Evolutionary conservation across 1,140 invertebrate genomes (phyloP).

Genomic region (Aphis gossypii): DNA sequence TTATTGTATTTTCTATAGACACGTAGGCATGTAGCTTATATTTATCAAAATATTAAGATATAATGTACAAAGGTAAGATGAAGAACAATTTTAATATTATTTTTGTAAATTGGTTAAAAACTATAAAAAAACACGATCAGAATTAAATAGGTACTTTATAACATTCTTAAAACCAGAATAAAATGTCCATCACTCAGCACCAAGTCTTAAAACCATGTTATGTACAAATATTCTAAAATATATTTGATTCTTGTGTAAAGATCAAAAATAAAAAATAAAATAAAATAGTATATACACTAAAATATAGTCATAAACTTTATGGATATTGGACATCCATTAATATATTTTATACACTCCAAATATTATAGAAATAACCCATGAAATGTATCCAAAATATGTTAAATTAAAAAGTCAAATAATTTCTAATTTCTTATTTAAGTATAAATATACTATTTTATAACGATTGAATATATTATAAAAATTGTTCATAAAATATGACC

Average conservation of each 20-base stretch:
- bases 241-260: neutral
- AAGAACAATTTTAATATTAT: neutral
- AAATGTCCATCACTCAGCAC: neutral
- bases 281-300: neutral
- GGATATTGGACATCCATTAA: neutral
- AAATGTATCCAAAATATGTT: neutral
- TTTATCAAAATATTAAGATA: neutral
- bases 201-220: neutral
- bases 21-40: neutral
- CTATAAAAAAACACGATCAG: neutral
- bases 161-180: neutral
- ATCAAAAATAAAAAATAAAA: neutral
- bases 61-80: neutral
- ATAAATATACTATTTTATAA: too few species aligned
- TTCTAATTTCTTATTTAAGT: neutral
- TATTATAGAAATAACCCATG: neutral
- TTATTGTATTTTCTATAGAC: neutral
- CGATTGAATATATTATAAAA: neutral
- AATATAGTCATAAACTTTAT: neutral
- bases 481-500: neutral
- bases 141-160: neutral
- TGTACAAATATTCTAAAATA: neutral
- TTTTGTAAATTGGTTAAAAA: neutral
- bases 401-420: neutral
- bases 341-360: neutral